Conservation (phyloP, 1,140 invertebrate species). For the Andrena cerasifolii region DNA sequence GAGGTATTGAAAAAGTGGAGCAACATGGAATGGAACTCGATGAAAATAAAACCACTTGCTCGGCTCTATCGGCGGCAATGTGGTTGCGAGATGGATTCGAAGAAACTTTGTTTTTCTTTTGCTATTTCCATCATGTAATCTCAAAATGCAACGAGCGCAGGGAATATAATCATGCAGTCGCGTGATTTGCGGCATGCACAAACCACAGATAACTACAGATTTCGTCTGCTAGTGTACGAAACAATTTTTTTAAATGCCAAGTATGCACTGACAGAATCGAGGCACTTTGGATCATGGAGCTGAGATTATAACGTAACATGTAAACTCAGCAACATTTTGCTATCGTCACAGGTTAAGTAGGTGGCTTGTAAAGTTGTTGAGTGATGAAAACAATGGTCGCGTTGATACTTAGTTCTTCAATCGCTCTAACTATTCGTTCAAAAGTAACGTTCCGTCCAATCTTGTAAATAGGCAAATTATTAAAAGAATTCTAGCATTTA, state of each 20-base stretch:
- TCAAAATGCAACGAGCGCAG: neutral
- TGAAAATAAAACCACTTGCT: neutral
- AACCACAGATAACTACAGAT: too few species aligned
- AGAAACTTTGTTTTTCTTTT: neutral
- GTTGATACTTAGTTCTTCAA: neutral
- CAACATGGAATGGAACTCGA: neutral
- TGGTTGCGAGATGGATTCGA: neutral
- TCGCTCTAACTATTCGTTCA: neutral
- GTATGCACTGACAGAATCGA: too few species aligned
- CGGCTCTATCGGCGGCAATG: neutral
- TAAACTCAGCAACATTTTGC: too few species aligned
- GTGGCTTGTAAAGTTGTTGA: too few species aligned
- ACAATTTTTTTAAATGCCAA: too few species aligned
- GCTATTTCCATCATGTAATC: neutral
- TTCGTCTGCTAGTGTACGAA: too few species aligned
- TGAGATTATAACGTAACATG: too few species aligned
- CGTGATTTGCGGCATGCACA: too few species aligned
- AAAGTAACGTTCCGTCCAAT: constrained; percentile 10
- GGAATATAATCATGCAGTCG: neutral
- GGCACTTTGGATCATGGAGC: too few species aligned
- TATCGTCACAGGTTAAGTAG: too few species aligned
- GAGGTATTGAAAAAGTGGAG: neutral
- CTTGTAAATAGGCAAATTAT: constrained; percentile 8
- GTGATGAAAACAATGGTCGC: too few species aligned
- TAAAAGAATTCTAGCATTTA: neutral